A percentile compares a stretch with the other conserved stretches of the same genome.
Evolutionary conservation across 2,113 vertebrate species (phyloP).

Genomic region (Halichoerus grypus): DNA sequence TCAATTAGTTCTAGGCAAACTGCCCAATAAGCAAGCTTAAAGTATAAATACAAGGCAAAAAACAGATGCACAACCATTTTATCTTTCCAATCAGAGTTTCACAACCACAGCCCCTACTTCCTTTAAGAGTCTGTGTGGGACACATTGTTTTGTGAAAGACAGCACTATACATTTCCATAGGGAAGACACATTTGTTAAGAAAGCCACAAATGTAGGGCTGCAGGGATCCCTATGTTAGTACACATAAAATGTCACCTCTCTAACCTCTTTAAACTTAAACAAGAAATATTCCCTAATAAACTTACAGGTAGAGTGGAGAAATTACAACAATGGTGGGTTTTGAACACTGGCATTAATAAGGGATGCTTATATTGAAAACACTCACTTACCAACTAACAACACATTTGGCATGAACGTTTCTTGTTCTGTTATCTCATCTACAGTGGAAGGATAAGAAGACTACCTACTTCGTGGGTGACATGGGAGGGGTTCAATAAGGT

Average conservation of each 20-base stretch:
- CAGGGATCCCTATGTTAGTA: not conserved
- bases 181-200: not conserved
- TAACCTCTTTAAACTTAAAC: not conserved
- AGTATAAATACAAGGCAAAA: constrained; percentile 75
- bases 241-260: not conserved
- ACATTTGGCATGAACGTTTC: not conserved
- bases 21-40: constrained; percentile 66
- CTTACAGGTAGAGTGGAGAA: not conserved
- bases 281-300: not conserved
- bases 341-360: not conserved
- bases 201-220: not conserved
- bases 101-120: constrained; percentile 53
- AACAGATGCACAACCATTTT: constrained; percentile 65
- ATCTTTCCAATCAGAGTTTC: constrained; percentile 70
- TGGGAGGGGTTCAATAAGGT: not conserved
- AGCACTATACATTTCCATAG: not conserved
- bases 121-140: not conserved
- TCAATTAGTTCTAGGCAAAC: constrained; percentile 69
- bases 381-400: not conserved
- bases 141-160: not conserved
- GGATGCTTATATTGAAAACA: not conserved
- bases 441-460: not conserved
- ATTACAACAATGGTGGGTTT: not conserved
- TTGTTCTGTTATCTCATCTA: not conserved
- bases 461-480: not conserved